Conservation (phyloP, 1,140 invertebrate species). For the Colletes latitarsis region DNA sequence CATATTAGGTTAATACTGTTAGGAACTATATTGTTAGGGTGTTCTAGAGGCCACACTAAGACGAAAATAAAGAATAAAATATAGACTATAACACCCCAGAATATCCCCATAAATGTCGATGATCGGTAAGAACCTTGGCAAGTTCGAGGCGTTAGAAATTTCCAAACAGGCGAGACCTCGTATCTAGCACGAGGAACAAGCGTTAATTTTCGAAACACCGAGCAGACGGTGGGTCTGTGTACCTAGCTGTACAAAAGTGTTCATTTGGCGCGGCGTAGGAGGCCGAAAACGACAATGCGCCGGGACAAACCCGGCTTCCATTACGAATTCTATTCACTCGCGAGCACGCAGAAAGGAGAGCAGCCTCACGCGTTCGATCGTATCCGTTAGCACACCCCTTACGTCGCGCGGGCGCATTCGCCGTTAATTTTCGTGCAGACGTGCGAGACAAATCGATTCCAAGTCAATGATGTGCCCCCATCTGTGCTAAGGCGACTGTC, state of each 20-base stretch:
- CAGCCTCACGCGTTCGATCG: not conserved
- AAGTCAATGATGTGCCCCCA: conserved; percentile 1
- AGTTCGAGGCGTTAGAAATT: too few species aligned
- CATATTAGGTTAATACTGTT: too few species aligned
- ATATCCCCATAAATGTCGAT: too few species aligned
- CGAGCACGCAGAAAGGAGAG: not conserved
- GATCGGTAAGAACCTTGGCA: too few species aligned
- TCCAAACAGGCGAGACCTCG: not conserved
- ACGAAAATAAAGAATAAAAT: too few species aligned
- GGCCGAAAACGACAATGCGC: conserved; percentile 12
- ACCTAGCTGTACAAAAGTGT: conserved; percentile 33
- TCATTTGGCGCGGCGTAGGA: conserved; percentile 26
- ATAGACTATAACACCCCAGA: too few species aligned
- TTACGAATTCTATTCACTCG: conserved; percentile 21
- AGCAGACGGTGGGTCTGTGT: conserved; percentile 14
- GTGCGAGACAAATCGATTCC: conserved; percentile 32
- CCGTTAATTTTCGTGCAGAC: conserved; percentile 29
- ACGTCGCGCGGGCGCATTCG: conserved; percentile 8
- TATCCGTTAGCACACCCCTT: conserved; percentile 10
- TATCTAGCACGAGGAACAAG: too few species aligned
- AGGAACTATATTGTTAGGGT: too few species aligned
- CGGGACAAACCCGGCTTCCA: not conserved
- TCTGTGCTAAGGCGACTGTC: not conserved
- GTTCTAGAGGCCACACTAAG: too few species aligned
- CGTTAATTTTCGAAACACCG: conserved; percentile 26